phyloP scores from a whole-genome alignment of 2,113 vertebrate species.

The Cettia cetti region DNA sequence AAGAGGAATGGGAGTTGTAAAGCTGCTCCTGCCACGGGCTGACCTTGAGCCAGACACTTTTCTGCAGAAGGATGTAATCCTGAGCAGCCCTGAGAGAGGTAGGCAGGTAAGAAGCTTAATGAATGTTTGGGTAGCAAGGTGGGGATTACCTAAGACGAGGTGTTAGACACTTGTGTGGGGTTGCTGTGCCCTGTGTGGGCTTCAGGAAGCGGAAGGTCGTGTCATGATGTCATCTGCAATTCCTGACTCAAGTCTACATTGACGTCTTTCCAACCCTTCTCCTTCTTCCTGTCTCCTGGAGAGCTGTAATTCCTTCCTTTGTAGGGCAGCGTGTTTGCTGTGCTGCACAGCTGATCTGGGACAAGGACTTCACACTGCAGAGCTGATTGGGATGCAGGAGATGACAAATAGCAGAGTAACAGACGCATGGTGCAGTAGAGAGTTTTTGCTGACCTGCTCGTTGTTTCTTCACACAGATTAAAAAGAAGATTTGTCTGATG shows the following conservation, averaged over 20 bases:
- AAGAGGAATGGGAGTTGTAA: neutral
- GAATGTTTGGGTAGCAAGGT: constrained; percentile 42
- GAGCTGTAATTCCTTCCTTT: constrained; percentile 25
- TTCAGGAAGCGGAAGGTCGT: constrained; percentile 60
- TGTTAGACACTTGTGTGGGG: neutral
- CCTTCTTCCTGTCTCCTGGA: constrained; percentile 40
- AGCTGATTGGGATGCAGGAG: neutral
- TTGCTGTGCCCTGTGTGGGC: constrained; percentile 37
- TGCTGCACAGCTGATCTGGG: neutral
- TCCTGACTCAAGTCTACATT: constrained; percentile 52
- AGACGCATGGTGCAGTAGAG: neutral
- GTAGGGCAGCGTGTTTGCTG: constrained; percentile 24
- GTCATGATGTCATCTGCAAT: constrained; percentile 28
- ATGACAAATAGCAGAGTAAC: neutral
- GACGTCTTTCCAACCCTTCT: constrained; percentile 34
- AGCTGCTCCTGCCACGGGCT: neutral
- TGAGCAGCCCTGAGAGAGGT: neutral
- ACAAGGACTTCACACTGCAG: neutral
- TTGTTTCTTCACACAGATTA: neutral
- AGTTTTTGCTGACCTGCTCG: neutral
- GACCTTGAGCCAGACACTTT: constrained; percentile 6
- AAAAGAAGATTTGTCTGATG: neutral
- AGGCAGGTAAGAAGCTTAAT: constrained; percentile 58
- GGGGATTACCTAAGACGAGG: constrained; percentile 46
- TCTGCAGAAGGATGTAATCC: constrained; percentile 6